Base-by-base conservation (phyloP, 2,888 invertebrate genomes). In the Aporophyla lueneburgensis region DNA sequence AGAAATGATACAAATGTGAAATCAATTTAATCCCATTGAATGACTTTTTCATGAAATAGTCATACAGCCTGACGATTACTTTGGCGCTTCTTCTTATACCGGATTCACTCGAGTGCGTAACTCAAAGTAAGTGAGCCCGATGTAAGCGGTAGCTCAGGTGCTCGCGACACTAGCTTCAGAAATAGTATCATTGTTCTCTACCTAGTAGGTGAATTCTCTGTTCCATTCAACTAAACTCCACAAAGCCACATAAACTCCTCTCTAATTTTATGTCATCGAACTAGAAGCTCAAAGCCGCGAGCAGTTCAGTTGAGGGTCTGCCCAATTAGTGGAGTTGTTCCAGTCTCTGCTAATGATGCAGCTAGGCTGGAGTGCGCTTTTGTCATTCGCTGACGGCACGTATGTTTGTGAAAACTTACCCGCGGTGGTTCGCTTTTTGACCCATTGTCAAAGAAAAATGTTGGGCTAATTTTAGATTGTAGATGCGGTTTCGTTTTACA, bases 321-420 rank as follows among this genome's bases (percentile, higher is more conserved):
- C 87, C 92, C 92, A 92, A 92, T 92, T 92, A 92, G 91, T 78
- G 71, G 77, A 86, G 83, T 83, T 85, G 81, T 85, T 86, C 72
- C 77, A 86, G 85, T 68, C 83, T 84, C 74, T 86, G 77, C 91
- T 92, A 92, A 92, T 92, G 92, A 92, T 81, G 89, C 82, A 81
- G 80, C 77, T 46, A 80, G 76, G 68, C 80, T 87, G 72, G 85
- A 90, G 90, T 86, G 82, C 71, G 88, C 91, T 90, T 88, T 89
- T 89, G 88, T 89, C 86, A 82, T 87, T 69, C 71, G 77, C 78
- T 80, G 84, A 79, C 77, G 81, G 74, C 83, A 80, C 80, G 86
- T 88, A 85, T 87, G 84, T 73, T 81, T 71, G 83, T 80, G 73
- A 72, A 67, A 73, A 70, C 63, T 81, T 61, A 76, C 71, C 54